Conservation (phyloP, 2,113 vertebrate genomes). For the Pedetes capensis region DNA sequence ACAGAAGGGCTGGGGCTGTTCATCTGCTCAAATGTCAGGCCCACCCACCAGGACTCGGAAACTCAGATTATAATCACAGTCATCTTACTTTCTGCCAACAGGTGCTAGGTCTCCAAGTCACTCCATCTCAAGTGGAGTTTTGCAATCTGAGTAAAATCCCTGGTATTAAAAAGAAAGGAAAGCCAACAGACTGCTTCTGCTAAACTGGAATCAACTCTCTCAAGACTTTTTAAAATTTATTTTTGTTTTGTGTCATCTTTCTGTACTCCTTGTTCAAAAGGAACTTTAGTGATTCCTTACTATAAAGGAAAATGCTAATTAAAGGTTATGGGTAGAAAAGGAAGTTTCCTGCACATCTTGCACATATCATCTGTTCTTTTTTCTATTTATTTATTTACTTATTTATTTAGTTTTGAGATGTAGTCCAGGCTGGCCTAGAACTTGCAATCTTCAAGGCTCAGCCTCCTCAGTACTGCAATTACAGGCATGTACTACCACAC, state of each 20-base stretch:
- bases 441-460: background rate
- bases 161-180: background rate
- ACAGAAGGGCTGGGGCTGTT: background rate
- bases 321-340: background rate
- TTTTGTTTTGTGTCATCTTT: slow-evolving; percentile 11
- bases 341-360: background rate
- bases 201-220: background rate
- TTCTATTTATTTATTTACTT: no score
- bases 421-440: background rate
- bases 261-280: background rate
- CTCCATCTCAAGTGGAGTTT: background rate
- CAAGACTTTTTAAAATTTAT: background rate
- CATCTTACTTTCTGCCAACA: background rate
- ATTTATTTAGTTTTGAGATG: background rate
- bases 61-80: background rate
- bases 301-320: background rate
- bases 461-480: background rate
- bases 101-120: background rate
- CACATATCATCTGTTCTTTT: background rate
- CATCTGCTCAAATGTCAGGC: background rate
- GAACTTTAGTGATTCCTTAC: background rate
- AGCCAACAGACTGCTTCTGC: background rate
- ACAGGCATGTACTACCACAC: background rate
- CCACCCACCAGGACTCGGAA: background rate
- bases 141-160: slow-evolving; percentile 31